Conservation (phyloP, 2,888 invertebrate species). For the Tipula vernalis region DNA sequence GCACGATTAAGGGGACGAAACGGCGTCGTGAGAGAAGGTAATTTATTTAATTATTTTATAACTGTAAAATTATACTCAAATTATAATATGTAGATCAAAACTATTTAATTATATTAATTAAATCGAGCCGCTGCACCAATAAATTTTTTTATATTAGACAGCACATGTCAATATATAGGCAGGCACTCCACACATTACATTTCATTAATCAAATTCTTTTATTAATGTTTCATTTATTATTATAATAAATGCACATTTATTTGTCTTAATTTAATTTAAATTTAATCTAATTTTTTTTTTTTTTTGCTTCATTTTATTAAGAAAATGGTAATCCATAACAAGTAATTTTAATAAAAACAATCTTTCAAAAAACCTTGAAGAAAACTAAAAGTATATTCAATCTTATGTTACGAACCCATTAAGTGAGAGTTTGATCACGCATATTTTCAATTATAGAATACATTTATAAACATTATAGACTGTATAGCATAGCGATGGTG, state of each 20-base stretch:
- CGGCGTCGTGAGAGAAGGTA: constrained; percentile 4
- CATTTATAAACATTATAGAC: too few species aligned
- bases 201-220: not conserved
- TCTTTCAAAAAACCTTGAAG: not conserved
- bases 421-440: not conserved
- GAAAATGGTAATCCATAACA: not conserved
- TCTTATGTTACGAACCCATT: not conserved
- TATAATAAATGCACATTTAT: not conserved
- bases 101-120: not conserved
- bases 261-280: not conserved
- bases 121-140: not conserved
- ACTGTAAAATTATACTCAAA: not conserved
- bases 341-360: not conserved
- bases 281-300: not conserved
- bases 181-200: not conserved
- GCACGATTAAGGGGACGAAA: constrained; percentile 7
- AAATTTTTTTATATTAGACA: too few species aligned
- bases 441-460: too few species aligned
- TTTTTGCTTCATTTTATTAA: not conserved
- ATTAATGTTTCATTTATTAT: not conserved
- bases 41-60: not conserved
- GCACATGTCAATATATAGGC: not conserved
- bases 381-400: not conserved
- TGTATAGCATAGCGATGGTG: too few species aligned
- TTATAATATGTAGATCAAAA: not conserved